Evolutionary conservation across 2,797 vertebrate species (phyloP), one percentile per base, ranked within the genome.

Genomic region (Gambusia yucatana): DNA sequence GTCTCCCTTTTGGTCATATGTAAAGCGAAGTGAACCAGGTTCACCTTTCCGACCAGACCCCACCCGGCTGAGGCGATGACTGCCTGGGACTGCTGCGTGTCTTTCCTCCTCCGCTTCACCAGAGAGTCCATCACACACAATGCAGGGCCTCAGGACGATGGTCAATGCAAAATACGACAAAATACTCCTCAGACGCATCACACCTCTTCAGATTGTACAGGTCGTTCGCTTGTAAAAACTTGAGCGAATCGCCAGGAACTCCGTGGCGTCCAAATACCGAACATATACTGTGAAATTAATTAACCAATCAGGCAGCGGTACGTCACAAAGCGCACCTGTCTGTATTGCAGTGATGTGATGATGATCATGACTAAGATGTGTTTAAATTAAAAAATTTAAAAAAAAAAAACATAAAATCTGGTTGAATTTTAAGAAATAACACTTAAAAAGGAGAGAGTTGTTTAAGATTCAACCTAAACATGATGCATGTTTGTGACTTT

Each of bases 11-110:
- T 55, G 3, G 30, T 79, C 46, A 69, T 25, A 11, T 6, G 2
- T 77, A 33, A 88, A 82, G 6, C 22, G 0, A n/a, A 87, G 81
- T 8, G 76, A 86, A 65, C 85, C 79, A 17, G 33, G 16, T 65
- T 67, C 25, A 1, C 25, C 47, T 28, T 65, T 50, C 14, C 6
- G 28, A 14, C 52, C 83, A 30, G 76, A 75, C 10, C 8, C 16
- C 67, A 73, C 9, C 11, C 50, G 71, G 1, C 47, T 72, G 43
- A 80, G 44, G 63, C 13, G 48, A 33, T 72, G 30, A 3, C n/a
- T 55, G 33, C 78, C 72, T 3, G 28, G 36, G 39, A 69, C 9
- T 5, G 55, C 6, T 3, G 55, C 7, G 59, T 75, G 17, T 20
- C 41, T 57, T 30, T 28, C 57, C 72, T 9, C 59, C 59, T 36